Base-by-base conservation (phyloP, 2,113 vertebrate species). In the Muscicapa adusta region DNA sequence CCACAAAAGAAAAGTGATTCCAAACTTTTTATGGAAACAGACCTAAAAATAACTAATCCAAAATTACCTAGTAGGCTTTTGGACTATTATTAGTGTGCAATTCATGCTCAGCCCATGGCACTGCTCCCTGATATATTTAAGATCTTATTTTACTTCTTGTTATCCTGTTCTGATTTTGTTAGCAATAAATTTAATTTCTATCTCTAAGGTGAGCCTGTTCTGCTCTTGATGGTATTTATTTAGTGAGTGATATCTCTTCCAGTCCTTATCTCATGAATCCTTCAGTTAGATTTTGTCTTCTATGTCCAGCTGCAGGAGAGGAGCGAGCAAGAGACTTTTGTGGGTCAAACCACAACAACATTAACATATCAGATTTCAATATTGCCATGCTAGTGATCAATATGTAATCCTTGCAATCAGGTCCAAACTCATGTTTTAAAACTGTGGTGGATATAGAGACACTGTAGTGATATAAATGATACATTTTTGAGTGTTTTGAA, bases 251-350 rank as follows among this genome's bases (percentile, higher is more conserved):
- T 63, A 12, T 47, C 33, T 63, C 18, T 73, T 18, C 11, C 14
- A 8, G 22, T 28, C 26, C 17, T 62, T 45, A 36, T 43, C 20
- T 53, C n/a, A 45, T 73, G 33, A 33, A 12, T 7, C 6, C 10
- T 45, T 38, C 14, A 1, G 2, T 38, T 54, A 73, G 18, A 47
- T 47, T 54, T 54, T 73, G 14, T 63, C n/a, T 54, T 33, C 47
- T 33, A 25, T 36, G 23, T 28, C n/a, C 58, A 47, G 28, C n/a
- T 38, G 48, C 48, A 47, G 28, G 14, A 38, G 28, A 73, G 14
- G 9, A 38, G 18, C 0, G 2, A 54, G 11, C 1, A 0, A 54
- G 28, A 38, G 40, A 14, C 28, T 38, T 73, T 47, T 8, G 5
- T 38, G 58, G 20, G 14, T 73, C 23, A 47, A 63, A 47, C n/a